phyloP scores from a whole-genome alignment of 2,113 vertebrate genomes.

The Malurus alboscapulatus region DNA sequence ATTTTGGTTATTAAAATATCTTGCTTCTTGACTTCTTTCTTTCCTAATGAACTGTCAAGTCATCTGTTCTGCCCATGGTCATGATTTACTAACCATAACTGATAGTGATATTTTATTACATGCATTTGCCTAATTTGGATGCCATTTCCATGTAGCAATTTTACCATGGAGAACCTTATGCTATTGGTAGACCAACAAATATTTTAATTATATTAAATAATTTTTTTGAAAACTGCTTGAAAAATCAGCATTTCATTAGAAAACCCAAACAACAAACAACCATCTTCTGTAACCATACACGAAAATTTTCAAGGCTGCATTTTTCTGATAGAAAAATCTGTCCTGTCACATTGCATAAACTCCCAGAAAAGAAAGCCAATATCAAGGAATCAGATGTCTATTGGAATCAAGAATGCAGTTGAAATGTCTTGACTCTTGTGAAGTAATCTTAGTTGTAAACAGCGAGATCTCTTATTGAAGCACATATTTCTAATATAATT shows the following conservation, averaged over 20 bases:
- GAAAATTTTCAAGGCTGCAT: background rate
- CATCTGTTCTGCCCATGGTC: constrained; percentile 15
- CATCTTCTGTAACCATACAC: background rate
- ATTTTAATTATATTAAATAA: background rate
- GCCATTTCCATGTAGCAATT: background rate
- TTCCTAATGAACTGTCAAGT: constrained; percentile 38
- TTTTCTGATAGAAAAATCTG: background rate
- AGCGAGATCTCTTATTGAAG: background rate
- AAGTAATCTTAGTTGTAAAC: background rate
- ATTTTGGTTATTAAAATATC: background rate
- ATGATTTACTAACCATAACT: constrained; percentile 30
- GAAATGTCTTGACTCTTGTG: background rate
- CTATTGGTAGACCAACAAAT: background rate
- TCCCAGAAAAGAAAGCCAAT: background rate
- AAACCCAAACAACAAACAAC: background rate
- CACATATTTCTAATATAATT: background rate
- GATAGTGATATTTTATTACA: constrained; percentile 17
- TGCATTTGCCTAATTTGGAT: constrained; percentile 2
- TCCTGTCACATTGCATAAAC: background rate
- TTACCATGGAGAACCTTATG: background rate
- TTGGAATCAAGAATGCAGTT: background rate
- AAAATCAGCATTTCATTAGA: background rate
- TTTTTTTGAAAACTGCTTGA: background rate
- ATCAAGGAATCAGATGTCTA: background rate
- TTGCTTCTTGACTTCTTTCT: background rate